Evolutionary conservation across 2,797 vertebrate genomes (phyloP), one percentile per base, ranked within the genome.

Genomic region (Odontamblyopus lacepedii): DNA sequence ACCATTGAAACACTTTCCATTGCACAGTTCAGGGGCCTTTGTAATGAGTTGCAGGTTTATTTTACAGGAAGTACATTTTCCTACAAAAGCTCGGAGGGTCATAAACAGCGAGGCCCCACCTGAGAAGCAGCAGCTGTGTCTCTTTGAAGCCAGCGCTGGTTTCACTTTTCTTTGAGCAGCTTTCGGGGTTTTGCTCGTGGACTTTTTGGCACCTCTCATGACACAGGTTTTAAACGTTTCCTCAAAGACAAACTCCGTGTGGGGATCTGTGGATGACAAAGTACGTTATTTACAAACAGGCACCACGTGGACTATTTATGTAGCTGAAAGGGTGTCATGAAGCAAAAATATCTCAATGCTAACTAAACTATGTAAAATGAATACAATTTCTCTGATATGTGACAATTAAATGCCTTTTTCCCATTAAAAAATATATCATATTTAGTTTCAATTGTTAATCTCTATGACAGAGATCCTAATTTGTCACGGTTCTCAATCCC

Each of bases 51-150:
- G 29, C 60, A 48, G 53, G 55, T 27, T 6, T 19, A 59, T 76
- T 38, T 19, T 19, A 77, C 63, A 79, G 82, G 74, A 72, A 67
- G 75, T 38, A 30, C 53, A 16, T 29, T 27, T 62, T 41, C 38
- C 56, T 19, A 29, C 70, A 35, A 7, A 59, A 27, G 3, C 26
- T 27, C 5, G 0, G 56, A 32, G 0, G 2, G 73, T 70, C 69
- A 48, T 84, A 78, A 85, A 83, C 27, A 2, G 18, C 27, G 19
- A 80, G 74, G 62, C 67, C 89, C 75, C n/a, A 97, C 98, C 97
- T 91, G 96, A 95, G 83, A 97, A 98, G 86, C 93, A 95, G 88
- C 98, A 99, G 85, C 90, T 95, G 23, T 96, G 94, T 80, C 95
- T 96, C 87, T 97, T 98, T 85, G 95, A 96, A 48, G 94, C 85